These are phyloP conservation scores for Pungitius pungitius DNA, from an alignment of 2,113 vertebrate genomes.

Conservation along the genomic window DNA sequence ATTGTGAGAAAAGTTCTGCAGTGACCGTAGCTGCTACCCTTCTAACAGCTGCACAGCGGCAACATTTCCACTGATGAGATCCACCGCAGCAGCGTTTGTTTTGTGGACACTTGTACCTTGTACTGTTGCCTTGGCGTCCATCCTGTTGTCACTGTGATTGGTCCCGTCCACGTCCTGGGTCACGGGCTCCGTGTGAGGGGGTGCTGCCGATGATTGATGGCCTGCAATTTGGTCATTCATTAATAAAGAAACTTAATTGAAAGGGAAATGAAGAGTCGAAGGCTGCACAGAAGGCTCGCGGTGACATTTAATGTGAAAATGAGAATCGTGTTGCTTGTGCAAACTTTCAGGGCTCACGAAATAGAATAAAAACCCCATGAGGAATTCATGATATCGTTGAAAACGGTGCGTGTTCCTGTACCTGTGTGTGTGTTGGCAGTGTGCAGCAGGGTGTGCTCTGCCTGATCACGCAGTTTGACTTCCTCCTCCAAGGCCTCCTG, in stretches of 20 bases:
- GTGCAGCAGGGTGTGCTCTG: constrained; percentile 74
- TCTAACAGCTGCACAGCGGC: constrained; percentile 1
- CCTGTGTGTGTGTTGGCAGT: constrained; percentile 68
- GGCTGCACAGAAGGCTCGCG: constrained; percentile 41
- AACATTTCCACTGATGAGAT: neutral
- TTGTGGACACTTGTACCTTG: constrained; percentile 89
- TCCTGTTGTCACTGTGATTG: constrained; percentile 92
- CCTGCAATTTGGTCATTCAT: constrained; percentile 70
- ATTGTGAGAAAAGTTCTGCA: constrained; percentile 7
- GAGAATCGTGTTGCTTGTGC: constrained; percentile 8
- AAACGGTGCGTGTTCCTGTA: constrained; percentile 20
- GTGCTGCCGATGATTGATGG: constrained; percentile 80
- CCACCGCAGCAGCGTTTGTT: constrained; percentile 77
- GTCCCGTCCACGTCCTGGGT: constrained; percentile 92
- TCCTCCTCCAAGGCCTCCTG: constrained; percentile 79
- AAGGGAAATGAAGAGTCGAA: constrained; percentile 63
- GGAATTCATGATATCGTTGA: neutral
- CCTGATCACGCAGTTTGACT: constrained; percentile 78
- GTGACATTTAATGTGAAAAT: constrained; percentile 68
- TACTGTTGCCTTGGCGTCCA: constrained; percentile 96
- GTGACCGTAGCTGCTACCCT: constrained; percentile 14
- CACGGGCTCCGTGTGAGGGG: constrained; percentile 90
- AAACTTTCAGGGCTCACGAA: neutral
- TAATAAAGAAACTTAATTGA: constrained; percentile 75
- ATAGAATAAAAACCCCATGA: constrained; percentile 3